Evolutionary conservation across 2,888 invertebrate species (phyloP).

Genomic region (Rhimphoctona megacephalus): DNA sequence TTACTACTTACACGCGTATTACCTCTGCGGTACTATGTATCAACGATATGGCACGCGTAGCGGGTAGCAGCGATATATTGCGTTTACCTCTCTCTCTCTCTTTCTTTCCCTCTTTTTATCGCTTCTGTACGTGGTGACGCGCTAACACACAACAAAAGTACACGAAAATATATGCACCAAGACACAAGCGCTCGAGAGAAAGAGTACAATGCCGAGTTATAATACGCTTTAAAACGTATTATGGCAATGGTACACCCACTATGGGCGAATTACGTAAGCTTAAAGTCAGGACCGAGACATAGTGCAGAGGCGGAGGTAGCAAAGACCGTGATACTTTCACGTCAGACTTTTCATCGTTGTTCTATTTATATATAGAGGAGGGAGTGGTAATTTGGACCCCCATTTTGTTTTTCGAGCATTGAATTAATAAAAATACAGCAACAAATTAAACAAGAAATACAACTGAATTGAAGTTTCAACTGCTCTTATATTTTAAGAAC

Average conservation of each 20-base stretch:
- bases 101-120: conserved; percentile 51
- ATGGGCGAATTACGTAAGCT: conserved; percentile 61
- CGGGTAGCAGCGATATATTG: conserved; percentile 50
- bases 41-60: conserved; percentile 64
- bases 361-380: not conserved
- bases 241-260: conserved; percentile 54
- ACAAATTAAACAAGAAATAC: no score
- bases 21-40: conserved; percentile 34
- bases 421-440: no score
- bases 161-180: not conserved
- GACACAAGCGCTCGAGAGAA: not conserved
- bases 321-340: conserved; percentile 78
- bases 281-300: conserved; percentile 56
- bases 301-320: conserved; percentile 67
- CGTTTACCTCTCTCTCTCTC: not conserved
- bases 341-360: conserved; percentile 74
- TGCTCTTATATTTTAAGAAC: no score
- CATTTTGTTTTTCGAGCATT: no score
- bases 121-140: conserved; percentile 44
- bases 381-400: not conserved
- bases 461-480: no score
- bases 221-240: conserved; percentile 49
- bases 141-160: not conserved
- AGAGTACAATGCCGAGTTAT: conserved; percentile 52
- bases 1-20: conserved; percentile 27